Evolutionary conservation across 2,888 invertebrate species (phyloP).

Genomic region (Strigamia crassipes): DNA sequence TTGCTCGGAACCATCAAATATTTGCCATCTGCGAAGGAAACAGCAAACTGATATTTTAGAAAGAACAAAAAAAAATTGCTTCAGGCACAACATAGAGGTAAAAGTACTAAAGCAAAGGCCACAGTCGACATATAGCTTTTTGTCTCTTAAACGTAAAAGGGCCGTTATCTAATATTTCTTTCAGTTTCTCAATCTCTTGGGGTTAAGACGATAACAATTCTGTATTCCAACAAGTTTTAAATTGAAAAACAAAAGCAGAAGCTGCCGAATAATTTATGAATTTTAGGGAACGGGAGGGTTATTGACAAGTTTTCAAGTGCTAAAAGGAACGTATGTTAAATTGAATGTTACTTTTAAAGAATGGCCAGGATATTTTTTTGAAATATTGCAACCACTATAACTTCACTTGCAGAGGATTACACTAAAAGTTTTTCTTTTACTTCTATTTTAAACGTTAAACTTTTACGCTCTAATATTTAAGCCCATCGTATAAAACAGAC

Average conservation of each 20-base stretch:
- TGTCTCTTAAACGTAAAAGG: not conserved
- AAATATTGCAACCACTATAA: conserved; percentile 2
- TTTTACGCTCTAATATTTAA: not conserved
- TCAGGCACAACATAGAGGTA: not conserved
- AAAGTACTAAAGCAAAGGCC: not conserved
- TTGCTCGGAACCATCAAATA: conserved; percentile 44
- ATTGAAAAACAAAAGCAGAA: conserved; percentile 6
- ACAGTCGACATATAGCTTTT: not conserved
- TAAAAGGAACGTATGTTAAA: conserved; percentile 4
- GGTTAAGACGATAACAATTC: conserved; percentile 37
- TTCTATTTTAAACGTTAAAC: not conserved
- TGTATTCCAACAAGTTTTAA: conserved; percentile 17
- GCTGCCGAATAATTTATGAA: conserved; percentile 10
- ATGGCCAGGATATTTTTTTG: not conserved
- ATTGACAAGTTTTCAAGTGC: conserved; percentile 11
- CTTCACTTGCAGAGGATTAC: conserved; percentile 27
- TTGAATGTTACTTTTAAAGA: not conserved
- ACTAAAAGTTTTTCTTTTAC: not conserved
- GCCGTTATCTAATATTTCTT: conserved; percentile 10
- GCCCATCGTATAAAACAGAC: conserved; percentile 18
- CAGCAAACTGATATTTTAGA: conserved; percentile 15
- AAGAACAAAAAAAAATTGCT: not conserved
- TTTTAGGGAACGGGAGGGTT: not conserved
- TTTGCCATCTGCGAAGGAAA: conserved; percentile 45
- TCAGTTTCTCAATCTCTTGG: conserved; percentile 5